Evolutionary conservation across 2,113 vertebrate genomes (phyloP).

Genomic region (Mugil cephalus): DNA sequence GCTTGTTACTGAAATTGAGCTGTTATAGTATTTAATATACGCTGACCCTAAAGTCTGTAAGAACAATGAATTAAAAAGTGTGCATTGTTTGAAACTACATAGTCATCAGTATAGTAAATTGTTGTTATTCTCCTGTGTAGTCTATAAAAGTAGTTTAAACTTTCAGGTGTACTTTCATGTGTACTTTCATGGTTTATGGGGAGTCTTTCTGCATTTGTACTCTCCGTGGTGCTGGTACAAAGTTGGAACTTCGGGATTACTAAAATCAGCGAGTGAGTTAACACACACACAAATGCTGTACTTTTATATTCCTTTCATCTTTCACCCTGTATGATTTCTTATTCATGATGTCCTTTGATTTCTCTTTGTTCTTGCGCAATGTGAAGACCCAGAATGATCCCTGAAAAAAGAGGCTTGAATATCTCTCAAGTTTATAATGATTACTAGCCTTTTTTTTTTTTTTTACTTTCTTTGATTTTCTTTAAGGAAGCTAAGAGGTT

Average conservation of each 20-base stretch:
- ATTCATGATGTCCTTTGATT: slow-evolving; percentile 43
- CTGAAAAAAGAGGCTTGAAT: neutral
- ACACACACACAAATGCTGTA: slow-evolving; percentile 1
- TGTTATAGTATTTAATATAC: neutral
- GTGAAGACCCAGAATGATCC: slow-evolving; percentile 1
- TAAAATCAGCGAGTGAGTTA: slow-evolving; percentile 27
- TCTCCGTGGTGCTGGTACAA: neutral
- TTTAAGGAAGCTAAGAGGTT: too few relatives aligned
- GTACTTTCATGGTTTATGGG: neutral
- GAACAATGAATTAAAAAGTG: neutral
- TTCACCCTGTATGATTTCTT: slow-evolving; percentile 26
- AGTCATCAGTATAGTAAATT: neutral
- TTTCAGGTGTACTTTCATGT: neutral
- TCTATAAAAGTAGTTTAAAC: neutral
- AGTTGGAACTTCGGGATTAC: slow-evolving; percentile 3
- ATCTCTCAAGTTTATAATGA: slow-evolving; percentile 10
- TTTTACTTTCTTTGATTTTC: slow-evolving; percentile 3
- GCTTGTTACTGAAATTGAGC: slow-evolving; percentile 5
- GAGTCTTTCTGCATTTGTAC: slow-evolving; percentile 7
- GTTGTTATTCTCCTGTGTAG: slow-evolving; percentile 8
- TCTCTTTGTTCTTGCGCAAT: slow-evolving; percentile 22
- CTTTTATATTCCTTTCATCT: slow-evolving; percentile 32
- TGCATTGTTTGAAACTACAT: slow-evolving; percentile 6
- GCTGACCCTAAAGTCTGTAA: slow-evolving; percentile 1
- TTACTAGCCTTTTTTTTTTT: neutral